Evolutionary conservation across 2,797 vertebrate genomes (phyloP), one percentile per base, ranked within the genome.

Genomic region (Tragopan temminckii): DNA sequence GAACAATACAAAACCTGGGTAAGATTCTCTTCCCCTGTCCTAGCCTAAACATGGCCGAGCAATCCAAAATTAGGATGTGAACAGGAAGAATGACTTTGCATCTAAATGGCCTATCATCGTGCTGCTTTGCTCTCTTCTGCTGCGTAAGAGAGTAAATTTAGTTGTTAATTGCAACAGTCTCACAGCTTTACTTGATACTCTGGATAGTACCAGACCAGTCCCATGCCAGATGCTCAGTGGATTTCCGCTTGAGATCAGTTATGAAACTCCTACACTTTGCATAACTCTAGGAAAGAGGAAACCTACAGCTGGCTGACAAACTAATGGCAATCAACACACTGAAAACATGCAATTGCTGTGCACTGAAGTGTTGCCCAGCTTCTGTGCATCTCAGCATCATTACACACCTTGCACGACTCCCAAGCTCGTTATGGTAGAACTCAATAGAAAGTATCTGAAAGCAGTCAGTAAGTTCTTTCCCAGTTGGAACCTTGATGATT

Each of bases 321-420:
- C 21, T n/a, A 33, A 24, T 33, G 14, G 31, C 17, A 20, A 19
- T 3, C 31, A 3, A 15, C 18, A 13, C 2, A 2, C 11, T 2
- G 11, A 21, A 1, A 4, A 0, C 6, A 5, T 8, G 2, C 35
- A 0, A 0, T 4, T 52, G 8, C 50, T 19, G 2, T 24, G 4
- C 4, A 3, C 40, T 0, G 1, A 9, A 13, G 19, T 0, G 5
- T 27, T 19, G 75, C 38, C 43, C 33, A 6, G 29, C 25, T 17
- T 31, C 20, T 23, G 21, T 31, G 24, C 38, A 36, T 8, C 46
- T 38, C 29, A 27, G 27, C 38, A 15, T 19, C 31, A 0, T 13
- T 5, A 5, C 53, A 36, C 8, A 24, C 25, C 24, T 33, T 19
- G 9, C 33, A 7, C 25, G 2, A 2, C 20, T 11, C 24, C 31